Base-by-base conservation (phyloP, 2,888 invertebrate species). In the Tricholauxania praeusta region DNA sequence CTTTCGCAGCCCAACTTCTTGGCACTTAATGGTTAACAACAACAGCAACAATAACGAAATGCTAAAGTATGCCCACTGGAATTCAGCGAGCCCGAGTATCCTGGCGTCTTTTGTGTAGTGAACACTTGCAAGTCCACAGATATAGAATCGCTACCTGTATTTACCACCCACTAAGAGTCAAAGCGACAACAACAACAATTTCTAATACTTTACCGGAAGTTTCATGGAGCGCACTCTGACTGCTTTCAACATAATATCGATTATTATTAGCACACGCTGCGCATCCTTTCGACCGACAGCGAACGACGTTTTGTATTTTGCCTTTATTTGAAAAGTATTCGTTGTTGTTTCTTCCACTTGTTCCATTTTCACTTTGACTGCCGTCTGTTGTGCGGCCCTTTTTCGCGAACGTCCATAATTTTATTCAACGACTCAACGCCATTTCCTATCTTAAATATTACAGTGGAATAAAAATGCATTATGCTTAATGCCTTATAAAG, bases 201-300 rank as follows among this genome's bases (percentile, higher is more conserved):
- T 47, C 63, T 17, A 14, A n/a, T 47, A n/a, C 48, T 19, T 39
- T 14, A 7, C 47, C 63, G 63, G 17, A 63, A 63, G 48, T 63
- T 63, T 63, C 63, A 19, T 63, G 48, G 63, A 63, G 63, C 28
- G 12, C 63, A 48, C 63, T 19, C 63, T 32, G 39, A 17, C 12
- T n/a, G 28, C 49, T 19, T 49, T 64, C 22, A 49, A 49, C 64
- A 39, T 51, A 12, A 64, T 51, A 64, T 64, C 51, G 64, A 64
- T 64, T 64, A 64, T 64, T 64, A 64, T 64, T 49, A 52, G 51
- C 51, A 39, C 64, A 49, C 51, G 64, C 64, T 51, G 64, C 15
- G 64, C 64, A 64, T 64, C 51, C 64, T 51, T 64, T 22, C 19
- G 49, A 51, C 39, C 39, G 39, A 39, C 39, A 10, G 1, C 10